These are phyloP conservation scores for Grus americana DNA, from an alignment of 2,113 vertebrate species.

Conservation along the genomic window DNA sequence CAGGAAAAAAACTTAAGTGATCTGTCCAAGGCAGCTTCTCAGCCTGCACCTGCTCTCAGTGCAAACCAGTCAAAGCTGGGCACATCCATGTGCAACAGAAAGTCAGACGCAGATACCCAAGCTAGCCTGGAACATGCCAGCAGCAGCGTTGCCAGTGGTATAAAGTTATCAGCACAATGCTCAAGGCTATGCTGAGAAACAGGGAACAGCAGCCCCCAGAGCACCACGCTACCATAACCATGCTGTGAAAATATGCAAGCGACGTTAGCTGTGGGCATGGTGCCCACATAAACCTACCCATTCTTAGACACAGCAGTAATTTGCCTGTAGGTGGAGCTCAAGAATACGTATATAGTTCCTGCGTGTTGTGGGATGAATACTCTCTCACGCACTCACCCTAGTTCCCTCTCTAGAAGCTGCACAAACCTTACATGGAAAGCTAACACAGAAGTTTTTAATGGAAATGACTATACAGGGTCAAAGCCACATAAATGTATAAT, in stretches of 20 bases:
- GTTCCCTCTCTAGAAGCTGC: neutral
- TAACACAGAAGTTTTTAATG: neutral
- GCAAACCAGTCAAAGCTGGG: neutral
- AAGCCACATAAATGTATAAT: neutral
- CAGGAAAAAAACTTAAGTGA: neutral
- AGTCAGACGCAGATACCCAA: neutral
- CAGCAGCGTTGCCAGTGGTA: neutral
- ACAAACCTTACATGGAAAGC: neutral
- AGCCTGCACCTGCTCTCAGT: neutral
- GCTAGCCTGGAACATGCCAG: neutral
- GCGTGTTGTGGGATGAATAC: neutral
- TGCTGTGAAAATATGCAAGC: neutral
- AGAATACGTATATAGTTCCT: neutral
- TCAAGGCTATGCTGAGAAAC: neutral
- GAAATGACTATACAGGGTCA: neutral
- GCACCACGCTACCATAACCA: neutral
- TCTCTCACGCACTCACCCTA: fast-evolving
- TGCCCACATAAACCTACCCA: neutral
- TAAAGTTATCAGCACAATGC: neutral
- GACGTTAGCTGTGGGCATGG: neutral
- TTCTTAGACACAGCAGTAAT: neutral
- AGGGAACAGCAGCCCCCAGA: neutral
- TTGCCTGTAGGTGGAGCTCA: slow-evolving; percentile 24
- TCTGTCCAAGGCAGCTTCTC: neutral
- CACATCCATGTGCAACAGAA: neutral